These are phyloP conservation scores for Epizoanthus rinbou DNA, from an alignment of 92 coral and sea anemone species.

Conservation along the genomic window DNA sequence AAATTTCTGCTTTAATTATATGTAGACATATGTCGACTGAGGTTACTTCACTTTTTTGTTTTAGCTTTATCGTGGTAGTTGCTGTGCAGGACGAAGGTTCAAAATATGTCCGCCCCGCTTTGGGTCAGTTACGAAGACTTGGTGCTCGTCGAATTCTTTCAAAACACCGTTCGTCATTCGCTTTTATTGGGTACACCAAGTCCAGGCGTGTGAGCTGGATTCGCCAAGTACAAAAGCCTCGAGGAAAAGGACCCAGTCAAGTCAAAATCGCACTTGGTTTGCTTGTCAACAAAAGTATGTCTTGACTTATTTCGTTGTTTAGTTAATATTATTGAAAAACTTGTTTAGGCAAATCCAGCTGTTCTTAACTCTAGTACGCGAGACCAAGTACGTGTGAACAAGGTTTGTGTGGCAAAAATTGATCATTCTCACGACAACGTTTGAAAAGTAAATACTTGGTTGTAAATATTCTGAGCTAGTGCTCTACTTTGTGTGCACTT, in stretches of 20 bases:
- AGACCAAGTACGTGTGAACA: too few species aligned
- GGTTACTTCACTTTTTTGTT: not conserved
- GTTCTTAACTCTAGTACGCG: too few species aligned
- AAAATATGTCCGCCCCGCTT: constrained; percentile 19
- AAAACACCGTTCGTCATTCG: constrained; percentile 39
- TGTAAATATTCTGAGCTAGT: too few species aligned
- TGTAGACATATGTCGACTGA: not conserved
- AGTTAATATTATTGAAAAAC: too few species aligned
- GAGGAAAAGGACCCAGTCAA: constrained; percentile 28
- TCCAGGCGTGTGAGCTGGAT: constrained; percentile 31
- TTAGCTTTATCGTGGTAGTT: constrained; percentile 34
- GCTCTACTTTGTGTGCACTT: too few species aligned
- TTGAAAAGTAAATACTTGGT: too few species aligned
- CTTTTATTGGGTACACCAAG: constrained; percentile 41
- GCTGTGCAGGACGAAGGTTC: constrained; percentile 51
- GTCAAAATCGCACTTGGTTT: not conserved
- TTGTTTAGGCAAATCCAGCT: too few species aligned
- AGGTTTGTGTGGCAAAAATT: too few species aligned
- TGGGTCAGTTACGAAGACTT: constrained; percentile 25
- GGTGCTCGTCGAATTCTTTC: constrained; percentile 27
- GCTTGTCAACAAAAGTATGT: constrained; percentile 10
- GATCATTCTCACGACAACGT: too few species aligned
- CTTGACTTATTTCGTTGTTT: not conserved
- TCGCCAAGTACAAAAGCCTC: constrained; percentile 17
- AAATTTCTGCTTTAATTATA: too few species aligned